A percentile compares a stretch with the other conserved stretches of the same genome.
Evolutionary conservation across 2,888 invertebrate species (phyloP).

Genomic region (Chironomus riparius): DNA sequence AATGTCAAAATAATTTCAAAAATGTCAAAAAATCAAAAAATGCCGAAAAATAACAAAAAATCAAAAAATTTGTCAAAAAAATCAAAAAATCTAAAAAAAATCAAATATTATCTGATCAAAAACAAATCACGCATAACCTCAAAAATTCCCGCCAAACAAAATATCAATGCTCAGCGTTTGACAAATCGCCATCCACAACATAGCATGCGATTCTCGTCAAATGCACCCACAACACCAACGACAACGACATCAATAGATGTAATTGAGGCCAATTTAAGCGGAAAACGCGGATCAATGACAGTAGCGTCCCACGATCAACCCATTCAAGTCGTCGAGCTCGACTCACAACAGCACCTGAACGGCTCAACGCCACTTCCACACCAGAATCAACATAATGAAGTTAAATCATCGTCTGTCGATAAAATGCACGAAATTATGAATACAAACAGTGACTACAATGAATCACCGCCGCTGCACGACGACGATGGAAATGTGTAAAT

Average conservation of each 20-base stretch:
- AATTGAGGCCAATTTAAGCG: constrained; percentile 18
- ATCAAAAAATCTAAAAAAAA: neutral
- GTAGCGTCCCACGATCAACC: neutral
- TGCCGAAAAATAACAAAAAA: no score
- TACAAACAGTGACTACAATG: neutral
- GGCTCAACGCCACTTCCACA: neutral
- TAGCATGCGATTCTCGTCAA: constrained; percentile 20
- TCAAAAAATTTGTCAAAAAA: neutral
- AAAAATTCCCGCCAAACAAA: no score
- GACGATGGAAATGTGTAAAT: constrained; percentile 23
- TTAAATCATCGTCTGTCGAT: neutral
- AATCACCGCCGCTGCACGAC: constrained; percentile 11
- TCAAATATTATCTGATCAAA: no score
- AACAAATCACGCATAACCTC: no score
- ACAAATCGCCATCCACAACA: constrained; percentile 19
- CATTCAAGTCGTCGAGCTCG: constrained; percentile 17
- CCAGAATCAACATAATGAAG: neutral
- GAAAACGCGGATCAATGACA: constrained; percentile 8
- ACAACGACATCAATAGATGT: constrained; percentile 25
- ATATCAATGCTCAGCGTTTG: neutral
- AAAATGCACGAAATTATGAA: neutral
- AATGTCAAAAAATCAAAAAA: neutral
- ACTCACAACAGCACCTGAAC: neutral
- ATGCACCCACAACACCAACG: constrained; percentile 16
- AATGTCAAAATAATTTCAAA: neutral